Evolutionary conservation across 30 jellyfish, hydroid and myxozoan genomes (phyloP).

Genomic region (Cassiopea xamachana): DNA sequence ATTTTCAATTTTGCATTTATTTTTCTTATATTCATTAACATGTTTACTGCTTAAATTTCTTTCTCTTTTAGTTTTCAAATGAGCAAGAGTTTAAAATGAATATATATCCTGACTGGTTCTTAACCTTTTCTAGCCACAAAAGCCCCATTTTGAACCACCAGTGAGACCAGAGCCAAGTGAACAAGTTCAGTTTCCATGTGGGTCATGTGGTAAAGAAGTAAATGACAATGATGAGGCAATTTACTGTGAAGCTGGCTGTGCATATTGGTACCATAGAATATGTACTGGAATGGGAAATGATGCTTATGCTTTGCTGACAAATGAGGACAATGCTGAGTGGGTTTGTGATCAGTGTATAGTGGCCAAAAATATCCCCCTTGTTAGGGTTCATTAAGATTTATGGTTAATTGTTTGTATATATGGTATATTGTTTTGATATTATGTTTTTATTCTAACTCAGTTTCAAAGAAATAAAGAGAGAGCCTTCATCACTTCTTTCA

Average conservation of each 20-base stretch:
- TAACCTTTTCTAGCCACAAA: slow-evolving; percentile 36
- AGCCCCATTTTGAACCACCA: slow-evolving; percentile 58
- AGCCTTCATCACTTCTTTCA: too few relatives aligned
- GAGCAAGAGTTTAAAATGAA: not conserved
- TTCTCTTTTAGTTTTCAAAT: too few relatives aligned
- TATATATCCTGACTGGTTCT: not conserved
- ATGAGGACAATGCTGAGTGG: slow-evolving; percentile 99
- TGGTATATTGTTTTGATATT: not conserved
- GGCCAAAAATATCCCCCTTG: slow-evolving; percentile 80
- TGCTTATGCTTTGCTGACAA: slow-evolving; percentile 90
- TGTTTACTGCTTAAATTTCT: too few relatives aligned
- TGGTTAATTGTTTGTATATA: not conserved
- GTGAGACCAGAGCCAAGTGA: slow-evolving; percentile 62
- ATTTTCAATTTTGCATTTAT: too few relatives aligned
- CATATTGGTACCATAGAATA: slow-evolving; percentile 92
- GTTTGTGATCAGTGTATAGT: slow-evolving; percentile 98
- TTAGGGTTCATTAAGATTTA: slow-evolving; percentile 35
- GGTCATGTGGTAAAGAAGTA: slow-evolving; percentile 93
- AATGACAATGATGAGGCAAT: slow-evolving; percentile 96
- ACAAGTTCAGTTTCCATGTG: slow-evolving; percentile 91
- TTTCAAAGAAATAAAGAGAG: not conserved
- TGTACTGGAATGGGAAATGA: slow-evolving; percentile 97
- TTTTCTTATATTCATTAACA: too few relatives aligned
- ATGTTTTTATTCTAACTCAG: not conserved
- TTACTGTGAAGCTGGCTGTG: slow-evolving; percentile 98